Evolutionary conservation across 2,113 vertebrate species (phyloP).

Genomic region (Nyctibius bracteatus): DNA sequence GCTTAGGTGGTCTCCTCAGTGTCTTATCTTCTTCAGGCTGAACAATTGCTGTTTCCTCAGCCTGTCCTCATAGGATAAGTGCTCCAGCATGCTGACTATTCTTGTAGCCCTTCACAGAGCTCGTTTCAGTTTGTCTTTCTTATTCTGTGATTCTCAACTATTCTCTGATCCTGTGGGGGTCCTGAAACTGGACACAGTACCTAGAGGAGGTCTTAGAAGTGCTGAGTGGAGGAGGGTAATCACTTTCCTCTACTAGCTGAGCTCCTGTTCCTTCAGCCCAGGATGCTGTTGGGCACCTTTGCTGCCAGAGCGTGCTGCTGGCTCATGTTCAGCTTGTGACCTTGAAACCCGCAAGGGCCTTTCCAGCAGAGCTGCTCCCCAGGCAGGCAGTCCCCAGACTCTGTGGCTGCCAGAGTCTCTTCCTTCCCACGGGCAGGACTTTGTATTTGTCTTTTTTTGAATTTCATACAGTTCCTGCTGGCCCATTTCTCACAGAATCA

Average conservation of each 20-base stretch:
- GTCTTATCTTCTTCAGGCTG: neutral
- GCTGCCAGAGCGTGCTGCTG: neutral
- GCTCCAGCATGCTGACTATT: neutral
- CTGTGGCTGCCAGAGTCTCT: neutral
- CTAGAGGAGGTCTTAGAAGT: neutral
- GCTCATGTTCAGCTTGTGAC: neutral
- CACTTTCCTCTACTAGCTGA: neutral
- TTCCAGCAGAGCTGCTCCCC: neutral
- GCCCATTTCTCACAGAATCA: too few relatives aligned
- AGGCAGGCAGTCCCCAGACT: neutral
- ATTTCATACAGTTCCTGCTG: neutral
- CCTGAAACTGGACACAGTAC: neutral
- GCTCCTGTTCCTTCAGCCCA: neutral
- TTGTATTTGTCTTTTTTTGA: neutral
- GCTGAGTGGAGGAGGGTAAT: too few relatives aligned
- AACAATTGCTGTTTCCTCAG: neutral
- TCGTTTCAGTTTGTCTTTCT: neutral
- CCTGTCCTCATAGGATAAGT: neutral
- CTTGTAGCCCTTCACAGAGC: neutral
- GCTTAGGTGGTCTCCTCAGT: neutral
- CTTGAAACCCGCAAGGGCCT: neutral
- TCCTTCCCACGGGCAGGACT: neutral
- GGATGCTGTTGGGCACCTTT: neutral
- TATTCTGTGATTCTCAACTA: neutral
- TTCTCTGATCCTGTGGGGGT: neutral